Evolutionary conservation across 1,140 invertebrate genomes (phyloP).

Genomic region (Condylostylus longicornis): DNA sequence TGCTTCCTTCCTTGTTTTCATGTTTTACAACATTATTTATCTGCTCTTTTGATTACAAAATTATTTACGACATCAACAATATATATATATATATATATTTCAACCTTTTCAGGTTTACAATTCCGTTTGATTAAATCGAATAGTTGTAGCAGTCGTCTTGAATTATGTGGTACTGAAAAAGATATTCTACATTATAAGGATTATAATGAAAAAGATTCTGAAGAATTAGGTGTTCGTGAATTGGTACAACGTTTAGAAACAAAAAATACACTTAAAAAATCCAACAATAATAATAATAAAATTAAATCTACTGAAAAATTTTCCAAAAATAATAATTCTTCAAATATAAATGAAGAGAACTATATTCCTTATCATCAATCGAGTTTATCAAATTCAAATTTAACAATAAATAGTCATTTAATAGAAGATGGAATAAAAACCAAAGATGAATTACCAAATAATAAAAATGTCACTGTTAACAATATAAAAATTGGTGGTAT

Average conservation of each 20-base stretch:
- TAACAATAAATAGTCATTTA: slow-evolving; percentile 21
- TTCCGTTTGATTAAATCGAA: slow-evolving; percentile 68
- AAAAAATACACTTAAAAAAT: not conserved
- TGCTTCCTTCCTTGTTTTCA: not conserved
- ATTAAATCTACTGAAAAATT: too few relatives aligned
- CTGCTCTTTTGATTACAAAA: too few relatives aligned
- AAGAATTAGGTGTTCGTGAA: slow-evolving; percentile 22
- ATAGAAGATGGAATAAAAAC: slow-evolving; percentile 2
- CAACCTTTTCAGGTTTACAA: slow-evolving; percentile 44
- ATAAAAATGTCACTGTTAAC: slow-evolving; percentile 27
- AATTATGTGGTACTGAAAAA: slow-evolving; percentile 50
- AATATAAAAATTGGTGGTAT: too few relatives aligned
- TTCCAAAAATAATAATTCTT: too few relatives aligned
- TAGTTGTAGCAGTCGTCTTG: slow-evolving; percentile 65
- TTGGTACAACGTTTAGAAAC: slow-evolving; percentile 27
- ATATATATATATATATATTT: not conserved
- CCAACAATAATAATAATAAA: too few relatives aligned
- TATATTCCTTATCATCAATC: too few relatives aligned
- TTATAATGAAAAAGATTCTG: slow-evolving; percentile 29
- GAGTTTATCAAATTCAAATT: too few relatives aligned
- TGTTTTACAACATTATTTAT: too few relatives aligned
- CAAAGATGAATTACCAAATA: slow-evolving; percentile 2
- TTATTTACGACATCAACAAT: too few relatives aligned
- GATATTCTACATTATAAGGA: slow-evolving; percentile 21
- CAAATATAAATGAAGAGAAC: too few relatives aligned